These are phyloP conservation scores for Phylloscopus collybita DNA, from an alignment of 2,797 vertebrate species.

Conservation along the genomic window DNA sequence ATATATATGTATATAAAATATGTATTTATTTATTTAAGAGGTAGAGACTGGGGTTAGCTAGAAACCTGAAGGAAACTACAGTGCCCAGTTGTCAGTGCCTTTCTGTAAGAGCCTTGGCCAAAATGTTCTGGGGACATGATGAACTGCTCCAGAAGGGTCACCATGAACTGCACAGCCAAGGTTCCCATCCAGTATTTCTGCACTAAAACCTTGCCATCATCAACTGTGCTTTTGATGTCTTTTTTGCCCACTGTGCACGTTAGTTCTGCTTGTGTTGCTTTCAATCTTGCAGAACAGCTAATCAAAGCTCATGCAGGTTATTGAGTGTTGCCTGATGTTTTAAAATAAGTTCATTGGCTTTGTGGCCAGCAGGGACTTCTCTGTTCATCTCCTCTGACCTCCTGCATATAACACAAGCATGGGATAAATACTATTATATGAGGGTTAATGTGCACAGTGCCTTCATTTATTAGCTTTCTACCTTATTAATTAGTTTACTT, in stretches of 20 bases:
- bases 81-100: not conserved
- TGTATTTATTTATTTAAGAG: constrained; percentile 56
- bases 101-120: not conserved
- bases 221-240: constrained; percentile 4
- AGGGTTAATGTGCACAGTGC: not conserved
- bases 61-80: constrained; percentile 19
- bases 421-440: not conserved
- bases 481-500: constrained; percentile 30
- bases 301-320: constrained; percentile 49
- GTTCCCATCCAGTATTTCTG: not conserved
- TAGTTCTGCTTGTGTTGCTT: constrained; percentile 59
- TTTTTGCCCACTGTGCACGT: constrained; percentile 25
- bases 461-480: constrained; percentile 38
- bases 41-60: not conserved
- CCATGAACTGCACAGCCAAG: not conserved
- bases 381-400: constrained; percentile 44
- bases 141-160: constrained; percentile 1
- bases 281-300: constrained; percentile 58
- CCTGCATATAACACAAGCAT: not conserved
- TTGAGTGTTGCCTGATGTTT: constrained; percentile 29
- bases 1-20: not conserved
- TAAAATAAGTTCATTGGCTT: not conserved
- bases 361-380: constrained; percentile 9
- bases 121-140: not conserved
- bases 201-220: not conserved